A percentile compares a stretch with the other conserved stretches of the same genome.
Conservation (phyloP, 2,888 invertebrate species). For the Byasa hedistus region DNA sequence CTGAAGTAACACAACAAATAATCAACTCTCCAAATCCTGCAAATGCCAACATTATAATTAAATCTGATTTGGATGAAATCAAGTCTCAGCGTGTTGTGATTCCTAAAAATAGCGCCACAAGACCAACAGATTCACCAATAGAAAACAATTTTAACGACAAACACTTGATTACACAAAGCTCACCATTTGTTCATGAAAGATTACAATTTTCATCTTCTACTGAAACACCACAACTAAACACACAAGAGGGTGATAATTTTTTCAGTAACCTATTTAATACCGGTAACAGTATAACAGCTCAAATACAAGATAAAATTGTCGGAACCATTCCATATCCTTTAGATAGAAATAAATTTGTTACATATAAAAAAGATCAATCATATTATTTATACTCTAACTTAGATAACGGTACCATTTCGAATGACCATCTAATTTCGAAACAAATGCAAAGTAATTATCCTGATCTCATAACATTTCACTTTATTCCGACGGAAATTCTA, state of each 20-base stretch:
- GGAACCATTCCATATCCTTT: slow-evolving; percentile 67
- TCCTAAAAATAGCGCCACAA: slow-evolving; percentile 39
- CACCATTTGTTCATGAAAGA: slow-evolving; percentile 15
- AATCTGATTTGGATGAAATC: slow-evolving; percentile 37
- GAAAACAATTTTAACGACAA: slow-evolving; percentile 51
- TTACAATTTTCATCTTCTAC: slow-evolving; percentile 45
- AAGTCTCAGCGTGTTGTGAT: slow-evolving; percentile 33
- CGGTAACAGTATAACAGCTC: slow-evolving; percentile 64
- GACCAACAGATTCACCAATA: slow-evolving; percentile 36
- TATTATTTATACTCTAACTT: slow-evolving; percentile 65
- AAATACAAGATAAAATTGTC: slow-evolving; percentile 65
- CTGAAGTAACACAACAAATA: slow-evolving; percentile 64
- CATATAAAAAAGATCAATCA: slow-evolving; percentile 68
- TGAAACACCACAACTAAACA: slow-evolving; percentile 44
- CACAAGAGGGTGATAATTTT: slow-evolving; percentile 46
- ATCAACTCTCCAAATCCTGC: slow-evolving; percentile 54
- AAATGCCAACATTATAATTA: slow-evolving; percentile 17
- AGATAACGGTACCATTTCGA: slow-evolving; percentile 41
- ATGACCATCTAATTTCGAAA: slow-evolving; percentile 39
- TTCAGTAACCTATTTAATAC: slow-evolving; percentile 50
- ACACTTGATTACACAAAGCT: slow-evolving; percentile 54
- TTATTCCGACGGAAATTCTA: slow-evolving; percentile 11
- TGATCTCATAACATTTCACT: slow-evolving; percentile 34
- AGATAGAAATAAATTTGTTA: slow-evolving; percentile 61
- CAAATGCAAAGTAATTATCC: slow-evolving; percentile 37